Evolutionary conservation across 2,797 vertebrate species (phyloP).

Genomic region (Antrozous pallidus): DNA sequence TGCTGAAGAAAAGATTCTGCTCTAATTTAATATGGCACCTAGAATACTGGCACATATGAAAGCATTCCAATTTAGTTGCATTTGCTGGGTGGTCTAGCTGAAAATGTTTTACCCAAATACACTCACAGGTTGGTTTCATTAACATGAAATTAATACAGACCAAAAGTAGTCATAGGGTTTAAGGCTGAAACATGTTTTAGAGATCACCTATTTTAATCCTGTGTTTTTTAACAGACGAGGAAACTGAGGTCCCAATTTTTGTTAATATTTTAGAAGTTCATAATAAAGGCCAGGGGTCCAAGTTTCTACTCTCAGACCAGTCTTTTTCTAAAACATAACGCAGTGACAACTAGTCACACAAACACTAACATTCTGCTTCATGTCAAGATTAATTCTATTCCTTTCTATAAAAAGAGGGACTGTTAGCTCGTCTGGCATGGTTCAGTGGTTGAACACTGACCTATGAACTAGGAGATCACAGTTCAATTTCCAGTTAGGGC

Average conservation of each 20-base stretch:
- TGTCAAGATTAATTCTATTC: slow-evolving; percentile 31
- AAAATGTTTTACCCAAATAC: slow-evolving; percentile 45
- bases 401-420: not conserved
- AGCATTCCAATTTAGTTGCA: slow-evolving; percentile 17
- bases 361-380: not conserved
- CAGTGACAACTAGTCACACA: not conserved
- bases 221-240: slow-evolving; percentile 36
- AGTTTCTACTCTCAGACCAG: not conserved
- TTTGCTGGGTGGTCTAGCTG: slow-evolving; percentile 52
- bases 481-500: no score
- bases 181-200: not conserved
- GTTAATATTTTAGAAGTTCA: not conserved
- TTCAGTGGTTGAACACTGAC: no score
- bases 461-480: no score
- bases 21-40: slow-evolving; percentile 58
- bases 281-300: not conserved
- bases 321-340: not conserved
- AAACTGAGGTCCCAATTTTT: slow-evolving; percentile 10
- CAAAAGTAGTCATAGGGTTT: slow-evolving; percentile 44
- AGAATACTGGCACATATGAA: not conserved
- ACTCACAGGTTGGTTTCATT: slow-evolving; percentile 61
- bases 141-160: slow-evolving; percentile 50
- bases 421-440: no score
- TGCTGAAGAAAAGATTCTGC: slow-evolving; percentile 26
- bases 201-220: slow-evolving; percentile 22